These are phyloP conservation scores for Thelaira solivaga DNA, from an alignment of 2,888 invertebrate genomes.

Conservation along the genomic window DNA sequence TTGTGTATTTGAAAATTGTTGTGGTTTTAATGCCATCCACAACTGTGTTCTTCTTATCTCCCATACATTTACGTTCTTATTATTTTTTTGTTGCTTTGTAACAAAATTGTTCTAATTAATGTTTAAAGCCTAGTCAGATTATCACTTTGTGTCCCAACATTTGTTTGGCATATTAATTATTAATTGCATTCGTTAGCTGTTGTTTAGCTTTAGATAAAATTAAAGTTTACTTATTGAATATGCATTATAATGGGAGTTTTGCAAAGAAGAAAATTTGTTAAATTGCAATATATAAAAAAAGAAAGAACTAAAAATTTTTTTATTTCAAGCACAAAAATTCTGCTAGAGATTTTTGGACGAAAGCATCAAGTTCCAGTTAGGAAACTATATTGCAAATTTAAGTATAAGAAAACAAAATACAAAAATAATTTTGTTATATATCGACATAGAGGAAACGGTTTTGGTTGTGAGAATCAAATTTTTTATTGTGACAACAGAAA, in stretches of 20 bases:
- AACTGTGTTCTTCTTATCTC: neutral
- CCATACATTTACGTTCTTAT: neutral
- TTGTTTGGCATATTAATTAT: constrained; percentile 55
- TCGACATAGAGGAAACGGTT: no score
- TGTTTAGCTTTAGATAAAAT: neutral
- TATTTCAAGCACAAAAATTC: no score
- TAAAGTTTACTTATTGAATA: constrained; percentile 15
- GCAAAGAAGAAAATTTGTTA: neutral
- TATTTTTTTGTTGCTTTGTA: constrained; percentile 64
- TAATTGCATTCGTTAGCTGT: neutral
- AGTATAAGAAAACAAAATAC: no score
- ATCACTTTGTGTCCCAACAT: constrained; percentile 53
- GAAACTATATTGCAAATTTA: no score
- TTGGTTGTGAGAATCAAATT: no score
- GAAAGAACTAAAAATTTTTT: no score
- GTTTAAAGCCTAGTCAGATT: constrained; percentile 68
- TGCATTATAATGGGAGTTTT: neutral
- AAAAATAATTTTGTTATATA: no score
- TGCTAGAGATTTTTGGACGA: no score
- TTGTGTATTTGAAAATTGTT: constrained; percentile 47
- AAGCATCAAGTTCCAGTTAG: no score
- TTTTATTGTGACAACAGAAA: no score
- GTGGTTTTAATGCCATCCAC: constrained; percentile 24
- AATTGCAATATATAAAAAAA: neutral
- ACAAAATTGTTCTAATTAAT: constrained; percentile 72